These are phyloP conservation scores for Notocelia uddmanniana DNA, from an alignment of 2,888 invertebrate genomes.

Conservation along the genomic window DNA sequence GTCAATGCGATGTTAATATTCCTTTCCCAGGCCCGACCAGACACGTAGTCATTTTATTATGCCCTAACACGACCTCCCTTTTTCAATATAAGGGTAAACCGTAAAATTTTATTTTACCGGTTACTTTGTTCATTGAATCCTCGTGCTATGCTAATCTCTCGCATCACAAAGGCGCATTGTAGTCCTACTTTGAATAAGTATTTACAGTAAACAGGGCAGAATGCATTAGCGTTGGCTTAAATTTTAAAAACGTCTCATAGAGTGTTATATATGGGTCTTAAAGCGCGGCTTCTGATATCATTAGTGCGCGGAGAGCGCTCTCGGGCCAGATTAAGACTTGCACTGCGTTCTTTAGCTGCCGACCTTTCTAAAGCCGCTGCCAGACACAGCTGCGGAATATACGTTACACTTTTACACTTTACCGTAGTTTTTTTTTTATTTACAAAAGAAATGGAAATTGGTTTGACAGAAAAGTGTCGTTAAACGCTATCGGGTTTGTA, in stretches of 20 bases:
- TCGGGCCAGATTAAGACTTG: conserved; percentile 77
- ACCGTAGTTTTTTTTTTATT: no score
- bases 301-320: conserved; percentile 76
- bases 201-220: conserved; percentile 80
- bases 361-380: conserved; percentile 49
- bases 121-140: conserved; percentile 81
- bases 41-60: conserved; percentile 74
- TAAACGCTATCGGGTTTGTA: no score
- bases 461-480: no score
- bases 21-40: conserved; percentile 66
- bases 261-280: conserved; percentile 84
- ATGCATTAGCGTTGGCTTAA: conserved; percentile 83
- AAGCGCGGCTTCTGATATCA: conserved; percentile 83
- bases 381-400: background rate
- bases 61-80: conserved; percentile 72
- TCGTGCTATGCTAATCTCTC: conserved; percentile 79
- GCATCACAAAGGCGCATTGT: conserved; percentile 80
- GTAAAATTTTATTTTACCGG: conserved; percentile 80
- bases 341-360: conserved; percentile 63
- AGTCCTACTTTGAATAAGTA: conserved; percentile 82
- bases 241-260: conserved; percentile 85
- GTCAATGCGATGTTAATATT: conserved; percentile 63
- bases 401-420: no score
- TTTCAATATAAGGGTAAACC: conserved; percentile 79
- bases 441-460: no score